A percentile compares a stretch with the other conserved stretches of the same genome.
Conservation (phyloP, 2,797 vertebrate species). For the Sternarchorhynchus goeldii region DNA sequence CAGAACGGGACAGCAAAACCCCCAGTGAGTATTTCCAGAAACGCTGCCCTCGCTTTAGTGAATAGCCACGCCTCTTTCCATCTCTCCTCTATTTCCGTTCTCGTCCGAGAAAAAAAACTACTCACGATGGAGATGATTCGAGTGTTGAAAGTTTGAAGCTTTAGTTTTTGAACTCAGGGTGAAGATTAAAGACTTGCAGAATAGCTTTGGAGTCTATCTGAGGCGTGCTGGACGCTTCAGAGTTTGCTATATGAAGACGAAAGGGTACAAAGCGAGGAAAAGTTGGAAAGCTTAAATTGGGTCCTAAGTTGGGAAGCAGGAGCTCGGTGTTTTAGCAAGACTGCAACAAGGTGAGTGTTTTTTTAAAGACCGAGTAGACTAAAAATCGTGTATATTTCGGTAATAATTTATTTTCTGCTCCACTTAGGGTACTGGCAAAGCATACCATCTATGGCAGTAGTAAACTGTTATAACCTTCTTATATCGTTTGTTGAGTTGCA, state of each 20-base stretch:
- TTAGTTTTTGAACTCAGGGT: background rate
- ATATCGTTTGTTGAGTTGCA: too few relatives aligned
- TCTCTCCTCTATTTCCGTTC: constrained; percentile 24
- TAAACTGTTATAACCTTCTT: too few relatives aligned
- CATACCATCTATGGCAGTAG: too few relatives aligned
- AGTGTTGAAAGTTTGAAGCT: background rate
- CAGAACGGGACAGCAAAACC: too few relatives aligned
- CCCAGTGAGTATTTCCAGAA: too few relatives aligned
- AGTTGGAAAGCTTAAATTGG: background rate
- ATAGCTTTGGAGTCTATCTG: too few relatives aligned
- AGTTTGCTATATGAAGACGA: background rate
- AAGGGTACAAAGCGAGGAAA: background rate
- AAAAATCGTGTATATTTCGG: background rate
- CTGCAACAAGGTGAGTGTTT: background rate
- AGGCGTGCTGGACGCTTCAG: too few relatives aligned
- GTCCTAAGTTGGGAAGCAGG: background rate
- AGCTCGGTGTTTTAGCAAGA: background rate
- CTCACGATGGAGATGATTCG: constrained; percentile 26
- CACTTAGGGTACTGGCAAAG: too few relatives aligned
- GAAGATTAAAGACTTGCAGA: background rate
- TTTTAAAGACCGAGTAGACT: background rate
- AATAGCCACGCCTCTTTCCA: constrained; percentile 30
- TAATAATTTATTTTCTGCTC: background rate
- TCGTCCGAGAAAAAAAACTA: constrained; percentile 2
- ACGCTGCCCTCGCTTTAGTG: background rate